Conservation (phyloP, 2,113 vertebrate genomes). For the Aphyosemion australe region DNA sequence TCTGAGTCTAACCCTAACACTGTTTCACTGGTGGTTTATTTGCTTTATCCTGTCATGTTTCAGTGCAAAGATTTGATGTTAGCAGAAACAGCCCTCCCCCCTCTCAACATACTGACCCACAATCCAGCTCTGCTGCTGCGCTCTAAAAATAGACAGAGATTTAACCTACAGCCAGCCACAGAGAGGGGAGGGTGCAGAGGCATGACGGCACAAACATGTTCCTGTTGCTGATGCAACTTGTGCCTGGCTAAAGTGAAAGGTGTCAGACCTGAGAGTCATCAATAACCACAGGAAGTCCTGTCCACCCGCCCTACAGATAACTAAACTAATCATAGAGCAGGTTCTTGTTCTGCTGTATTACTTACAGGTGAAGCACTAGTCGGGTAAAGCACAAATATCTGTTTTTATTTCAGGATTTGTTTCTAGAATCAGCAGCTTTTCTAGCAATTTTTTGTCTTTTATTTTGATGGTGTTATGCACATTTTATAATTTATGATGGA, state of each 20-base stretch:
- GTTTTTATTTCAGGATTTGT: not conserved
- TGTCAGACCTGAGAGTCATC: conserved; percentile 1
- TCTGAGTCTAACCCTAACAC: no score
- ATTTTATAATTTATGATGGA: not conserved
- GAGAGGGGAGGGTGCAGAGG: conserved; percentile 9
- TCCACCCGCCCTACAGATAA: conserved; percentile 38
- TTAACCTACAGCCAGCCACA: conserved; percentile 60
- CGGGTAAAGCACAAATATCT: no score
- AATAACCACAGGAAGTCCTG: conserved; percentile 26
- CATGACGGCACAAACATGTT: conserved; percentile 20
- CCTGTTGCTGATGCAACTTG: conserved; percentile 2
- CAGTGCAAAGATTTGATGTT: conserved; percentile 19
- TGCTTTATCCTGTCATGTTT: conserved; percentile 4
- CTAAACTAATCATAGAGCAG: not conserved
- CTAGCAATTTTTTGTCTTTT: not conserved
- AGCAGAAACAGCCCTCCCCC: conserved; percentile 41
- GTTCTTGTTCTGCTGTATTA: conserved; percentile 12
- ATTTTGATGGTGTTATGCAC: not conserved
- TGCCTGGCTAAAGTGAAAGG: not conserved
- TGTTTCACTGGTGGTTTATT: not conserved
- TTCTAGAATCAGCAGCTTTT: not conserved
- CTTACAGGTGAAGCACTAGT: not conserved
- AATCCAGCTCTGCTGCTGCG: conserved; percentile 53
- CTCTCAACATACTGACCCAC: conserved; percentile 71
- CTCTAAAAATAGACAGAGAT: conserved; percentile 65